Conservation (phyloP, 2,888 invertebrate genomes). For the Rhodophaea formosa region DNA sequence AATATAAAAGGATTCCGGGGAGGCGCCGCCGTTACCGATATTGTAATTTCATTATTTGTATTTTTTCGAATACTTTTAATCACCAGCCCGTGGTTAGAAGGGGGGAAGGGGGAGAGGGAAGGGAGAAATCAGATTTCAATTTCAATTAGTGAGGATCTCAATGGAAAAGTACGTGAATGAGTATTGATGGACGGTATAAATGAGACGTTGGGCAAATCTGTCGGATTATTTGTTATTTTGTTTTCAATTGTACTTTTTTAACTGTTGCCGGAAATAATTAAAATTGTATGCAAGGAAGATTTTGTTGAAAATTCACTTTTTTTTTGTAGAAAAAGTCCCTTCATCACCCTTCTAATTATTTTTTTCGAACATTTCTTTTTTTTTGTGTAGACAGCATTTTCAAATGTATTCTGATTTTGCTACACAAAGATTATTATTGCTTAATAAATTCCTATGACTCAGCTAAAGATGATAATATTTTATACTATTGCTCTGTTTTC, state of each 20-base stretch:
- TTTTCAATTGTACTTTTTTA: conserved; percentile 33
- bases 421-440: too few species aligned
- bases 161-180: conserved; percentile 72
- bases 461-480: too few species aligned
- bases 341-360: too few species aligned
- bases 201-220: conserved; percentile 45
- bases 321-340: too few species aligned
- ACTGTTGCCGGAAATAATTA: not conserved
- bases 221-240: conserved; percentile 48
- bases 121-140: conserved; percentile 79
- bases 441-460: too few species aligned
- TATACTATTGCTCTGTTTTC: too few species aligned
- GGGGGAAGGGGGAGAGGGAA: conserved; percentile 56
- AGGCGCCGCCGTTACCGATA: conserved; percentile 79
- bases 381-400: too few species aligned
- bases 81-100: conserved; percentile 58
- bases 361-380: too few species aligned
- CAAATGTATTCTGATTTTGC: too few species aligned
- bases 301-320: not conserved
- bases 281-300: not conserved
- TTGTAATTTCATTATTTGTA: conserved; percentile 83
- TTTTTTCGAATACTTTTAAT: conserved; percentile 81
- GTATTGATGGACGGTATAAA: conserved; percentile 76
- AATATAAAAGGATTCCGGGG: conserved; percentile 76
- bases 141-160: conserved; percentile 78